These are phyloP conservation scores for Hippocampus barbouri DNA, from an alignment of 2,113 vertebrate species.

Conservation along the genomic window DNA sequence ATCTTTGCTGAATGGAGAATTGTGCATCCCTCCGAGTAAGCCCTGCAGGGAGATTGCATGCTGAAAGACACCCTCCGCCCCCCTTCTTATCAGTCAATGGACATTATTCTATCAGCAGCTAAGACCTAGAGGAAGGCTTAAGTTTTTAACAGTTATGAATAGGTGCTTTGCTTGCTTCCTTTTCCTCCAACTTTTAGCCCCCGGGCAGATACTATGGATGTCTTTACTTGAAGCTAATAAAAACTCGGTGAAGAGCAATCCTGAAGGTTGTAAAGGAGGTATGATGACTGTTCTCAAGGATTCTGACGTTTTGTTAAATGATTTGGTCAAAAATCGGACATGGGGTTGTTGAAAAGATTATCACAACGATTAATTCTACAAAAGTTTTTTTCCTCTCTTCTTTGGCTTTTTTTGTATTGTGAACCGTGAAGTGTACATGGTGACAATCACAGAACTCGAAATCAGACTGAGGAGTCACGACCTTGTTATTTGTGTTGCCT, in stretches of 20 bases:
- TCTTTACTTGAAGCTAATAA: slow-evolving; percentile 32
- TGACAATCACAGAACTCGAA: too few species aligned
- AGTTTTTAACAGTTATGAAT: slow-evolving; percentile 70
- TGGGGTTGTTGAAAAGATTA: background rate
- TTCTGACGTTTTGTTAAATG: background rate
- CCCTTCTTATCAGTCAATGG: slow-evolving; percentile 66
- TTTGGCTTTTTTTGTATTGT: too few species aligned
- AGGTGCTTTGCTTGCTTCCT: slow-evolving; percentile 66
- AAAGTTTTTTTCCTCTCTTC: too few species aligned
- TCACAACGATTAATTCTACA: too few species aligned
- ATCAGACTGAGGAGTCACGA: too few species aligned
- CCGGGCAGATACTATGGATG: slow-evolving; percentile 35
- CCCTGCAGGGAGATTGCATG: slow-evolving; percentile 56
- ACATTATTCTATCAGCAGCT: slow-evolving; percentile 67
- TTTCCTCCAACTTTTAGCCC: slow-evolving; percentile 42
- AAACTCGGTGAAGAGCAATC: slow-evolving; percentile 13
- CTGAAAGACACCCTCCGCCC: slow-evolving; percentile 67
- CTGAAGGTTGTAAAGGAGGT: slow-evolving; percentile 13
- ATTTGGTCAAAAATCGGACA: background rate
- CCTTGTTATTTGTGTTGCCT: too few species aligned
- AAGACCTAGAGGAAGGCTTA: slow-evolving; percentile 56
- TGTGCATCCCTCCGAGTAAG: slow-evolving; percentile 57
- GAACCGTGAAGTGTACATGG: too few species aligned
- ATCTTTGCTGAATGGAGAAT: slow-evolving; percentile 51
- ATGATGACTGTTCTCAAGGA: background rate